Percentiles rank a stretch among this genome's conserved stretches.
Conservation (phyloP, 2,888 invertebrate species). For the Acheta domesticus region DNA sequence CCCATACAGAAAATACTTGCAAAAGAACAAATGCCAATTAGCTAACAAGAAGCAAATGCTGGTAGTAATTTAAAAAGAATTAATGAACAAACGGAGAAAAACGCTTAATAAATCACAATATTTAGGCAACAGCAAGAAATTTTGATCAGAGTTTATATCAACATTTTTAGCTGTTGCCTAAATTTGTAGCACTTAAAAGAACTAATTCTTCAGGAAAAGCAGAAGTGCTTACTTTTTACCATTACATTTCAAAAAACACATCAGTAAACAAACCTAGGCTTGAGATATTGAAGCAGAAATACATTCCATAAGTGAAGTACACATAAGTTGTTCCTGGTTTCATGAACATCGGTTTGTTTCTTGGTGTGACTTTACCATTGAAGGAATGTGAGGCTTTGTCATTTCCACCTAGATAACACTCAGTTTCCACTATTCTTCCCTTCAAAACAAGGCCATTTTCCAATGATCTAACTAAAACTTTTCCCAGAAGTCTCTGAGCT, state of each 20-base stretch:
- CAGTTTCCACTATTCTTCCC: constrained; percentile 70
- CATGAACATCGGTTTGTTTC: constrained; percentile 70
- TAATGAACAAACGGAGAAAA: no score
- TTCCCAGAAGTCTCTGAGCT: constrained; percentile 59
- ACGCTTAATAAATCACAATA: no score
- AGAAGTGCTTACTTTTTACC: no score
- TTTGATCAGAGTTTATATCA: not conserved
- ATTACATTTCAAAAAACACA: no score
- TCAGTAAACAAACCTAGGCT: constrained; percentile 51
- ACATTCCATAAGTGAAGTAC: constrained; percentile 72
- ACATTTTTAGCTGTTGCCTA: no score
- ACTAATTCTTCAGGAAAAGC: no score
- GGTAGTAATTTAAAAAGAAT: no score
- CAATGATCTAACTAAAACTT: constrained; percentile 56
- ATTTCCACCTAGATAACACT: constrained; percentile 63
- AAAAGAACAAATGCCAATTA: no score
- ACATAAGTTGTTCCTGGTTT: constrained; percentile 66
- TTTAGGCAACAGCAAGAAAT: no score
- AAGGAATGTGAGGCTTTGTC: constrained; percentile 67
- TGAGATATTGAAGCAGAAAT: constrained; percentile 70
- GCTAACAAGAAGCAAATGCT: no score
- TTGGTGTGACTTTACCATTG: constrained; percentile 55
- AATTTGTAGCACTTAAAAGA: no score
- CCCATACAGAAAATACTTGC: no score
- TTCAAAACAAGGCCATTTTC: constrained; percentile 53